Base-by-base conservation (phyloP, 23 tunicate species). In the Clavelina lepadiformis region DNA sequence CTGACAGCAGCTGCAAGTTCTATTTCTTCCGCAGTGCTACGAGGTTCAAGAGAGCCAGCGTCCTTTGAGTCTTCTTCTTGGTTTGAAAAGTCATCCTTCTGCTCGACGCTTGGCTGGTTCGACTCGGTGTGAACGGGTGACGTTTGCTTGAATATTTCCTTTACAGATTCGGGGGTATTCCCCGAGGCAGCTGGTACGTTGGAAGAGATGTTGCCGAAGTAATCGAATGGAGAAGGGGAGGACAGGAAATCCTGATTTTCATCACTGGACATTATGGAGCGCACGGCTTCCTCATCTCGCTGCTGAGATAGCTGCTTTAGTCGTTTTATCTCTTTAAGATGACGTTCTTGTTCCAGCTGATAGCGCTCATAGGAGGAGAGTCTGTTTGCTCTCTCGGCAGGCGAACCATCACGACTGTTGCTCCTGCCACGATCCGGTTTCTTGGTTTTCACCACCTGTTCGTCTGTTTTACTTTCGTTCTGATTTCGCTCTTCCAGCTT, bases 1-100 rank as follows among this genome's bases (percentile, higher is more conserved):
- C 96, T 74, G 19, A 87, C 74, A 38, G 96, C 96, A 26, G 96
- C 96, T 22, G 96, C 96, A 3, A 87, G 68, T 53, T 87, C 96
- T 32, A 56, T 76, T 33, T 79, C 86, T 50, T 87, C 96, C 3
- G 86, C 96, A 25, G 71, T 68, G 33, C 74, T 71, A 29, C 86
- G 70, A 0, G 81, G 75, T 28, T 82, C 91, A 5, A 32, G 51
- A 8, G 36, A n/a, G n/a, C 47, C 35, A n/a, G 47, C 68, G 20
- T 35, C 47, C 1, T 46, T 46, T 8, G 68, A 25, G 22, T 33
- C 36, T 24, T 31, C 24, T 20, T 8, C 47, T 8, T 30, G 44
- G 20, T 2, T 30, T 15, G 47, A 20, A 22, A 19, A n/a, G 2
- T 5, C 31, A 15, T 56, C 61, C 23, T 56, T 34, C 2, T 2